Evolutionary conservation across 1,140 invertebrate species (phyloP).

Genomic region (Dolichoris vasculosae): DNA sequence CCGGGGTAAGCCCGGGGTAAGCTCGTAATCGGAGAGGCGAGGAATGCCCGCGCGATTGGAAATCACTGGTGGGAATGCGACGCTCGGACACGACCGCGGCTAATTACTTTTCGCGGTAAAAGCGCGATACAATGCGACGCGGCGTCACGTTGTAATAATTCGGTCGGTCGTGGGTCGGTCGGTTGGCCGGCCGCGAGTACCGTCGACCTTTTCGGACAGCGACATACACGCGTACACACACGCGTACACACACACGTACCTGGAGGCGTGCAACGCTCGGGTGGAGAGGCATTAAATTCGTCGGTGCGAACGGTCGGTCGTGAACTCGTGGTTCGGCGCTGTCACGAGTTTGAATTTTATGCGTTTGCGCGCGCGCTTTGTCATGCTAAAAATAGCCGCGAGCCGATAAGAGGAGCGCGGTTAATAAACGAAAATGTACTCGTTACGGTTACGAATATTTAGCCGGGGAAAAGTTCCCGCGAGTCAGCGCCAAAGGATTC

Average conservation of each 20-base stretch:
- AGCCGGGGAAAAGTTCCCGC: neutral
- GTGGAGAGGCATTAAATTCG: neutral
- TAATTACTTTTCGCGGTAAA: conserved; percentile 35
- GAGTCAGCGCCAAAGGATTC: neutral
- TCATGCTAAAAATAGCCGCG: neutral
- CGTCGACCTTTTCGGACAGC: neutral
- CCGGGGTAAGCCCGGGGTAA: too few species aligned
- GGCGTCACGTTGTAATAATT: neutral
- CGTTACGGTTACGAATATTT: neutral
- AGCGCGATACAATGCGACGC: neutral
- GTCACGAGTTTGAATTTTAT: neutral
- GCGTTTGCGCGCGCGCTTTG: neutral
- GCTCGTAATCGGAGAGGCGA: neutral
- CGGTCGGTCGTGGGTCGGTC: too few species aligned
- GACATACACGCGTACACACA: neutral
- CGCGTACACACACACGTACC: neutral
- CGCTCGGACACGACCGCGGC: neutral
- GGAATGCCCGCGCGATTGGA: neutral
- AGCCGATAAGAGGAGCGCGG: neutral
- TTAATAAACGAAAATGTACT: neutral
- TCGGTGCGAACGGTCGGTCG: neutral
- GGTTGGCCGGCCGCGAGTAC: neutral
- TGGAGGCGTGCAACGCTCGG: neutral
- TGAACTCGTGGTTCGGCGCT: neutral
- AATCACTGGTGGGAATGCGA: neutral